Base-by-base conservation (phyloP, 2,797 vertebrate genomes). In the Kryptolebias ocellatus region DNA sequence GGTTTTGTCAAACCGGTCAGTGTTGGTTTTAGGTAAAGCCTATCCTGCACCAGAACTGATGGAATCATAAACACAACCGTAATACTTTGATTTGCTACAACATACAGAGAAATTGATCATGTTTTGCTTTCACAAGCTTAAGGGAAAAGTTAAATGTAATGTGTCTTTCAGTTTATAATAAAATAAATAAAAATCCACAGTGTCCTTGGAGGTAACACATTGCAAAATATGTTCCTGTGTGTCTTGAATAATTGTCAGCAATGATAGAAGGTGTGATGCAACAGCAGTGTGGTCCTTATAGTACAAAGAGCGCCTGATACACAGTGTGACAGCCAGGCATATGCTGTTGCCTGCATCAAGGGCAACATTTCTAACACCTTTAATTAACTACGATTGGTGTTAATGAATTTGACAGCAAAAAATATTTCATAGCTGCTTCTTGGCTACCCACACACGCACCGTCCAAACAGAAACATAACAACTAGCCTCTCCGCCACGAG, bases 321-420 rank as follows among this genome's bases (percentile, higher is more conserved):
- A 14, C 7, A 15, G 24, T 2, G 8, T 51, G 64, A 55, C 50
- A 57, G 52, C 5, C 28, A 37, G 15, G n/a, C 14, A 6, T 8
- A 71, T 14, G 27, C 11, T 46, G 20, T 37, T 12, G 18, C 39
- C 0, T 5, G 20, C 45, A 42, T 24, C 18, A 17, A 6, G 28
- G 44, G 52, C 60, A 54, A 62, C 8, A 56, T 52, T 54, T 62
- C 24, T 7, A 58, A 71, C 39, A 49, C 53, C 51, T 60, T 69
- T 39, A 53, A 44, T 72, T 42, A 72, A 63, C 29, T 34, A 31
- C 59, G 18, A 46, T 17, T 31, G 56, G 28, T 58, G 53, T 62
- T 62, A 79, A 70, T 64, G 8, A 74, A 79, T 71, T 45, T 45
- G 42, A 59, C 18, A 62, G 4, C 42, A 44, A 51, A 74, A 59